These are phyloP conservation scores for Coenobita brevimanus DNA, from an alignment of 1,140 invertebrate genomes.

Conservation along the genomic window DNA sequence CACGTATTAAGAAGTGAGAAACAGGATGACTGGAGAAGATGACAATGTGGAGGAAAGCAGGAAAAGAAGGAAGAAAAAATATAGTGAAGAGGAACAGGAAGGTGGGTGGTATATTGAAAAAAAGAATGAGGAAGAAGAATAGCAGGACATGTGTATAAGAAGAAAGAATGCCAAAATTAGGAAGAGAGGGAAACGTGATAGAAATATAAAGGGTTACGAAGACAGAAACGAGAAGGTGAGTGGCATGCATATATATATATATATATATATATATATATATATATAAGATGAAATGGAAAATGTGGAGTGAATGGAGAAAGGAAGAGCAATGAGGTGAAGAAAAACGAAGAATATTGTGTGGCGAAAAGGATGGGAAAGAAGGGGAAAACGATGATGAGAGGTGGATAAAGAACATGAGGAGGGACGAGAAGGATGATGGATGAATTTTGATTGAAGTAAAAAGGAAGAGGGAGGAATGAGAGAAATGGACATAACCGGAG, in stretches of 20 bases:
- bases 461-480: too few relatives aligned
- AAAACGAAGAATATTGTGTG: too few relatives aligned
- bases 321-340: too few relatives aligned
- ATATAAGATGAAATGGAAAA: constrained; percentile 23
- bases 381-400: too few relatives aligned
- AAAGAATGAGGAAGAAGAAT: neutral
- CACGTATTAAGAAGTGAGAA: neutral
- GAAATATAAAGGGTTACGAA: neutral
- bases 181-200: neutral
- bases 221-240: neutral
- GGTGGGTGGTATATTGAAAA: neutral
- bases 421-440: too few relatives aligned
- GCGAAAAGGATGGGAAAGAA: too few relatives aligned
- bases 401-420: too few relatives aligned
- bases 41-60: neutral
- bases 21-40: neutral
- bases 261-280: constrained; percentile 26
- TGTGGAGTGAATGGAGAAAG: too few relatives aligned
- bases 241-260: neutral
- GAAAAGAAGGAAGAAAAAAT: neutral
- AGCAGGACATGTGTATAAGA: neutral
- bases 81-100: neutral
- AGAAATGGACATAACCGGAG: too few relatives aligned
- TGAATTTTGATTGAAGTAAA: too few relatives aligned
- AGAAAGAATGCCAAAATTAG: neutral